A percentile compares a stretch with the other conserved stretches of the same genome.
Evolutionary conservation across 2,888 invertebrate genomes (phyloP).

Genomic region (Drosophila stalkeri): DNA sequence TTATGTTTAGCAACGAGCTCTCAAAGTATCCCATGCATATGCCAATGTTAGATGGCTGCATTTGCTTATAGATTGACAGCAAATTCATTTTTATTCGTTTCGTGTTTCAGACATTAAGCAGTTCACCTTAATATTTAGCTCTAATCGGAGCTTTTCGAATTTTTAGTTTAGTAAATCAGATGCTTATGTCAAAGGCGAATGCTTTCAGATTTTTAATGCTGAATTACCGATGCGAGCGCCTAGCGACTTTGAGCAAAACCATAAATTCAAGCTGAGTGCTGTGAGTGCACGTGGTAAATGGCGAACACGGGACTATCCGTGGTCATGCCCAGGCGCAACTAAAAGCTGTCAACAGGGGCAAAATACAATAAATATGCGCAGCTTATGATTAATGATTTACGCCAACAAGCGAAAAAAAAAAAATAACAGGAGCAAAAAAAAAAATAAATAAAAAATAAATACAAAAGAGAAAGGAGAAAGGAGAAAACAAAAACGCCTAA

Average conservation of each 20-base stretch:
- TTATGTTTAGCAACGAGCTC: no score
- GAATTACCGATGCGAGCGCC: constrained; percentile 12
- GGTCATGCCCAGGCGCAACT: constrained; percentile 47
- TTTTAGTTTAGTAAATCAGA: constrained; percentile 9
- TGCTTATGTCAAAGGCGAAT: constrained; percentile 19
- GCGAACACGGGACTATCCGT: constrained; percentile 40
- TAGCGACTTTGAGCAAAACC: constrained; percentile 21
- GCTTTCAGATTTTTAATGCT: constrained; percentile 23
- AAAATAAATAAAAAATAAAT: neutral
- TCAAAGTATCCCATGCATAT: neutral
- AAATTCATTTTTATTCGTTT: neutral
- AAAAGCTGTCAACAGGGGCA: constrained; percentile 72
- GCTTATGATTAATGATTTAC: constrained; percentile 78
- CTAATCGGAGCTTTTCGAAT: neutral
- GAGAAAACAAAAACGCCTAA: constrained; percentile 22
- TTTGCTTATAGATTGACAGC: neutral
- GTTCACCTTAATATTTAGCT: neutral
- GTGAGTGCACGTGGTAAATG: constrained; percentile 48
- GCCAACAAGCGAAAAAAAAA: constrained; percentile 55
- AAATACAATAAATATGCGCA: constrained; percentile 75
- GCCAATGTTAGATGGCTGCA: neutral
- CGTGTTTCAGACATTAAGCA: neutral
- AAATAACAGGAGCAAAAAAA: neutral
- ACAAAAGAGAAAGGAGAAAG: constrained; percentile 10
- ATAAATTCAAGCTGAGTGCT: constrained; percentile 41